Evolutionary conservation across 2,113 vertebrate genomes (phyloP).

Genomic region (Apus apus): DNA sequence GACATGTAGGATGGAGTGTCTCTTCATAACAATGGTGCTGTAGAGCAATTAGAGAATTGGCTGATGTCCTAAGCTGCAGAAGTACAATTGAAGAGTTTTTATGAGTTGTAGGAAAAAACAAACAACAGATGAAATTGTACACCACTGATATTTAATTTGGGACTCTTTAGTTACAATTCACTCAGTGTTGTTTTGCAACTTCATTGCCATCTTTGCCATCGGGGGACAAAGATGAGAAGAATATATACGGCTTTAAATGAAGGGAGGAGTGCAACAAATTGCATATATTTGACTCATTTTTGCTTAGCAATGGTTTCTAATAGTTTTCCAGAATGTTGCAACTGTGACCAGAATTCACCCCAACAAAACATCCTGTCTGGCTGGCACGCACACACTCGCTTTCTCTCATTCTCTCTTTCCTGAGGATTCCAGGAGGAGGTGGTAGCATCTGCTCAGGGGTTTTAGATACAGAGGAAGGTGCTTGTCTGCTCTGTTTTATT

Average conservation of each 20-base stretch:
- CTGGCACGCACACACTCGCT: too few relatives aligned
- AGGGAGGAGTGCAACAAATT: neutral
- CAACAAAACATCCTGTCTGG: too few relatives aligned
- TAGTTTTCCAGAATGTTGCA: neutral
- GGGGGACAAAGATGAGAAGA: neutral
- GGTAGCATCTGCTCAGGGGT: neutral
- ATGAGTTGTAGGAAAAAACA: neutral
- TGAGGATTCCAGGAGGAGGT: neutral
- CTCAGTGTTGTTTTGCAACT: neutral
- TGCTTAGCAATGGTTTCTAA: neutral
- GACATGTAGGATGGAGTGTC: neutral
- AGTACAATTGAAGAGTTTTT: neutral
- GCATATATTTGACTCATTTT: rapidly evolving
- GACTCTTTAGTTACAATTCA: slow-evolving; percentile 2
- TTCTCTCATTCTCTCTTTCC: too few relatives aligned
- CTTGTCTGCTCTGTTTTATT: neutral
- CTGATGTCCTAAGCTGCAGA: neutral
- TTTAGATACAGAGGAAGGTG: neutral
- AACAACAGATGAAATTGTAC: neutral
- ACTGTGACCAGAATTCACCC: neutral
- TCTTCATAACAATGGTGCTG: neutral
- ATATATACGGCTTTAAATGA: neutral
- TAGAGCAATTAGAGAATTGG: slow-evolving; percentile 22
- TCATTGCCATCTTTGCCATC: neutral
- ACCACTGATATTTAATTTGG: slow-evolving; percentile 11